Evolutionary conservation across 2,113 vertebrate species (phyloP).

Genomic region (Phainopepla nitens): DNA sequence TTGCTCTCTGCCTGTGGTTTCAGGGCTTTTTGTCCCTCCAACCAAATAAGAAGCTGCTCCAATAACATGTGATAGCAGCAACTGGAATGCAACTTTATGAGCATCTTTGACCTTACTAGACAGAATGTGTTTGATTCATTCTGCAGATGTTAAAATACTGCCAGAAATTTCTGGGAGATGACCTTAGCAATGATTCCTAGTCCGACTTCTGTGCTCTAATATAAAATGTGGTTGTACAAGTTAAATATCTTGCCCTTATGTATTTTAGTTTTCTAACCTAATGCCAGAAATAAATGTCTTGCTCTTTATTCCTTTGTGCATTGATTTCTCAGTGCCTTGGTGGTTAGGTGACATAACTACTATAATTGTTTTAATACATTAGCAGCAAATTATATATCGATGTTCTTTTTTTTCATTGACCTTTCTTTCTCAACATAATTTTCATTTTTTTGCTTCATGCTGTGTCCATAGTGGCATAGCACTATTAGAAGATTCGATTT

Average conservation of each 20-base stretch:
- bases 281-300: conserved; percentile 28
- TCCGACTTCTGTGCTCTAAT: background rate
- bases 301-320: conserved; percentile 39
- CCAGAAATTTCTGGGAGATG: background rate
- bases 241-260: conserved; percentile 29
- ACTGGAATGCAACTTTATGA: conserved; percentile 32
- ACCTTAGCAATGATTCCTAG: conserved; percentile 4
- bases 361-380: conserved; percentile 54
- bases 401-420: conserved; percentile 37
- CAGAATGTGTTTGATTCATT: conserved; percentile 34
- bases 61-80: background rate
- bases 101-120: conserved; percentile 48
- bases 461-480: background rate
- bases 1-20: conserved; percentile 51
- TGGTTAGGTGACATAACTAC: conserved; percentile 37
- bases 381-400: conserved; percentile 36
- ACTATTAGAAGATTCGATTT: conserved; percentile 21
- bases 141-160: conserved; percentile 42
- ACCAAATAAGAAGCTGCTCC: conserved; percentile 7
- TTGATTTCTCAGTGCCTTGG: background rate
- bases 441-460: background rate
- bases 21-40: conserved; percentile 22
- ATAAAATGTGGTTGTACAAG: conserved; percentile 7
- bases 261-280: conserved; percentile 25
- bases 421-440: conserved; percentile 30